Conservation (phyloP, 2,888 invertebrate species). For the Troides oblongomaculatus region DNA sequence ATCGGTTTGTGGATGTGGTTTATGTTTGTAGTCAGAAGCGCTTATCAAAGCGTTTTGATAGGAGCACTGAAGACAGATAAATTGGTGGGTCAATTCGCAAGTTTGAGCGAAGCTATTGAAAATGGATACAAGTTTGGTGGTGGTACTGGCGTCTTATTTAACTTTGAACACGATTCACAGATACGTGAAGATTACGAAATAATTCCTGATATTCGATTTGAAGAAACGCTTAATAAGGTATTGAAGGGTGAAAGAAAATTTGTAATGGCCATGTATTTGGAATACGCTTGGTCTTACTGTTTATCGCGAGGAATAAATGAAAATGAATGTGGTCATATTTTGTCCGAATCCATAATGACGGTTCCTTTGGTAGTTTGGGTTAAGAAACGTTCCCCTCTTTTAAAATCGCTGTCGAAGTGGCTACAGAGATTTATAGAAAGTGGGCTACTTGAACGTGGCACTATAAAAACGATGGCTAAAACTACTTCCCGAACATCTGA, state of each 20-base stretch:
- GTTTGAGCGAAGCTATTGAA: slow-evolving; percentile 51
- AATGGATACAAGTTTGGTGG: slow-evolving; percentile 58
- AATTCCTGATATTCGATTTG: slow-evolving; percentile 53
- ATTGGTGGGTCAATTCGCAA: slow-evolving; percentile 50
- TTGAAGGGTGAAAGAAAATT: slow-evolving; percentile 52
- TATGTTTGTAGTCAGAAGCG: slow-evolving; percentile 60
- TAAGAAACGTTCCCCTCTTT: slow-evolving; percentile 55
- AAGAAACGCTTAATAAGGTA: slow-evolving; percentile 51
- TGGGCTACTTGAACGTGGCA: slow-evolving; percentile 53
- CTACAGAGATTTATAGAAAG: slow-evolving; percentile 57
- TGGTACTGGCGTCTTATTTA: slow-evolving; percentile 50
- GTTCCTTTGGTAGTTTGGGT: slow-evolving; percentile 63
- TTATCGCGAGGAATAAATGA: slow-evolving; percentile 52
- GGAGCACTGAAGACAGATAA: slow-evolving; percentile 60
- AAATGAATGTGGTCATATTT: slow-evolving; percentile 56
- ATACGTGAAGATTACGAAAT: slow-evolving; percentile 52
- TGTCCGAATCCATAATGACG: slow-evolving; percentile 60
- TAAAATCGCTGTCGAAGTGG: slow-evolving; percentile 47
- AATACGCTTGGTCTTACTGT: slow-evolving; percentile 59
- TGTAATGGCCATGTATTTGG: slow-evolving; percentile 57
- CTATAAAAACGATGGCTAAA: slow-evolving; percentile 35
- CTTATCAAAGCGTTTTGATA: slow-evolving; percentile 64
- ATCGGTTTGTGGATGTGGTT: slow-evolving; percentile 64
- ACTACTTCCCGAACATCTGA: slow-evolving; percentile 38
- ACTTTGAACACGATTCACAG: slow-evolving; percentile 58